A percentile compares a stretch with the other conserved stretches of the same genome.
phyloP scores from a whole-genome alignment of 2,888 invertebrate genomes.

The Cistogaster globosa region DNA sequence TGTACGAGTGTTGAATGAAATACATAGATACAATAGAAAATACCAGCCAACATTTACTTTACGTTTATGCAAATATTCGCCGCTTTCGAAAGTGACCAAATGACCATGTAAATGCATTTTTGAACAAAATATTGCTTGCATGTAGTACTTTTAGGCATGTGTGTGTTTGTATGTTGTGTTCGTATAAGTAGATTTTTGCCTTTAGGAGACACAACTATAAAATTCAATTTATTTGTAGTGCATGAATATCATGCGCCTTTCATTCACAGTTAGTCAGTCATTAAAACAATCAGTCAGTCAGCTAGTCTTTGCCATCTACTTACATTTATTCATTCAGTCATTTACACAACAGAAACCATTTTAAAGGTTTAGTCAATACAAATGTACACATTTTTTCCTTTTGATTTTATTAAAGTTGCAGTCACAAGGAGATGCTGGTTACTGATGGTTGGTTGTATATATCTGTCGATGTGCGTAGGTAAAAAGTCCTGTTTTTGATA shows the following conservation, averaged over 20 bases:
- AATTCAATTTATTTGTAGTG: conserved; percentile 28
- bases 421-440: conserved; percentile 44
- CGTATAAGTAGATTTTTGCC: not conserved
- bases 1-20: conserved; percentile 31
- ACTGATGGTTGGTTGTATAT: conserved; percentile 4
- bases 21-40: conserved; percentile 57
- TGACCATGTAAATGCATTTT: conserved; percentile 73
- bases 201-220: conserved; percentile 24
- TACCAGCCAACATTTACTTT: conserved; percentile 67
- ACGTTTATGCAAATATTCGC: conserved; percentile 71
- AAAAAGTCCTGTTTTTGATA: conserved; percentile 40
- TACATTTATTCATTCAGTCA: conserved; percentile 32
- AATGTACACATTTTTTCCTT: conserved; percentile 10
- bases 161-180: not conserved
- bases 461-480: conserved; percentile 23
- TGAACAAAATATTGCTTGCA: conserved; percentile 62
- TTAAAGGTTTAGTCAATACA: conserved; percentile 60
- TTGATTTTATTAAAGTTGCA: conserved; percentile 4
- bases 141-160: not conserved
- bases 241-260: conserved; percentile 23
- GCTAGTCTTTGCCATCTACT: conserved; percentile 3
- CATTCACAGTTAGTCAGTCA: conserved; percentile 18
- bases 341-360: conserved; percentile 45
- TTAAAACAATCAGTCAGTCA: conserved; percentile 8
- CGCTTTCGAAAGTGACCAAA: conserved; percentile 73